Evolutionary conservation across 2,888 invertebrate genomes (phyloP), one percentile per base, ranked within the genome.

Genomic region (Nebria salina): DNA sequence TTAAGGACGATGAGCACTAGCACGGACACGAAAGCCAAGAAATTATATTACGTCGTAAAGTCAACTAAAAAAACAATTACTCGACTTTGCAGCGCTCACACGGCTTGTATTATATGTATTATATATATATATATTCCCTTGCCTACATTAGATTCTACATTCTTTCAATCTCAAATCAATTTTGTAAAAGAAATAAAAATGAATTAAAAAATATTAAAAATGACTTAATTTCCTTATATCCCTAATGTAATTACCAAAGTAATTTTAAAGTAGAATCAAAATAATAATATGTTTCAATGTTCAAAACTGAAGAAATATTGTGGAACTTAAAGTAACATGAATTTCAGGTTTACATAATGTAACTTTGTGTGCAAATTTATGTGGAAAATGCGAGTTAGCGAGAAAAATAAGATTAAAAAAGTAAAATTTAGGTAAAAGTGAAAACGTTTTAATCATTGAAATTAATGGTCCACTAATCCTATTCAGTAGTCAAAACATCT

Each of bases 361-460:
- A 34, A 34, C 34, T 34, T 34, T 34, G 34, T 34, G 34, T 34
- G 34, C 34, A 34, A 34, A 34, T 34, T 34, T 34, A 34, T 34
- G 34, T 34, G 34, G 34, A 34, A 34, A 34, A 34, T 34, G 2
- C 34, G 34, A 34, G 34, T 4, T 34, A 41, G 34, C 13, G 65
- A n/a, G 25, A 34, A 34, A 66, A 65, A 65, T 72, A 26, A 41
- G 34, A 26, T 54, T 54, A 54, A 54, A 41, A 15, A 43, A n/a
- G 7, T 66, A 74, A 74, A 79, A 79, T 74, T 74, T 75, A 79
- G 79, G 79, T 79, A 66, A 74, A 75, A 79, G 75, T 66, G 79
- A 75, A 79, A 79, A 79, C 79, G 79, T 79, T 79, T 79, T 79
- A 79, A 79, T 79, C 79, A 79, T 79, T 79, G 74, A 79, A 79